Percentiles rank a stretch among this genome's conserved stretches.
These are phyloP conservation scores for Poeciliopsis retropinna DNA, from an alignment of 2,113 vertebrate species.

Conservation along the genomic window DNA sequence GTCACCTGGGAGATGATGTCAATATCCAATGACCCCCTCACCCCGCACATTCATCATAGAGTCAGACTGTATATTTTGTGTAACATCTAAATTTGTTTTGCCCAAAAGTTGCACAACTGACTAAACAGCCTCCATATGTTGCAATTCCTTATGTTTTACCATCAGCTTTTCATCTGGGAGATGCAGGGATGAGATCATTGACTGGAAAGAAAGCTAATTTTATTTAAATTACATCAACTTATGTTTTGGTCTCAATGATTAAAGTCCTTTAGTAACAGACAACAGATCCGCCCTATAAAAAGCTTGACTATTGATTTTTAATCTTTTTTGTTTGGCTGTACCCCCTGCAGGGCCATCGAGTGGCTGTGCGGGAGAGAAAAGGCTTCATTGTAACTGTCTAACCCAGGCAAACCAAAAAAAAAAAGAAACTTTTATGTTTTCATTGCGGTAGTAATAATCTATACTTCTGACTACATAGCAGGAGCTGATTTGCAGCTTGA, in stretches of 20 bases:
- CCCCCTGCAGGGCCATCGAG: neutral
- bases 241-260: neutral
- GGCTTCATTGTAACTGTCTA: neutral
- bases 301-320: neutral
- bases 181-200: neutral
- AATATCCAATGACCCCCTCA: too few relatives aligned
- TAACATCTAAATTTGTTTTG: too few relatives aligned
- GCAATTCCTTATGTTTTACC: neutral
- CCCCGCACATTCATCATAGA: too few relatives aligned
- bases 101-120: neutral
- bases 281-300: neutral
- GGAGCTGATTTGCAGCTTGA: neutral
- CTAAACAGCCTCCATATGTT: neutral
- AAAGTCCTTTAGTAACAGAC: neutral
- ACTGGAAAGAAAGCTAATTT: neutral
- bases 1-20: too few relatives aligned
- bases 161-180: neutral
- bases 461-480: neutral
- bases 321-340: neutral
- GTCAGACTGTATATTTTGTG: too few relatives aligned
- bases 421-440: neutral
- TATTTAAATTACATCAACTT: neutral
- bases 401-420: neutral
- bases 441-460: neutral
- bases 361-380: neutral